phyloP scores from a whole-genome alignment of 2,113 vertebrate species.

The Ceuthmochares aereus region DNA sequence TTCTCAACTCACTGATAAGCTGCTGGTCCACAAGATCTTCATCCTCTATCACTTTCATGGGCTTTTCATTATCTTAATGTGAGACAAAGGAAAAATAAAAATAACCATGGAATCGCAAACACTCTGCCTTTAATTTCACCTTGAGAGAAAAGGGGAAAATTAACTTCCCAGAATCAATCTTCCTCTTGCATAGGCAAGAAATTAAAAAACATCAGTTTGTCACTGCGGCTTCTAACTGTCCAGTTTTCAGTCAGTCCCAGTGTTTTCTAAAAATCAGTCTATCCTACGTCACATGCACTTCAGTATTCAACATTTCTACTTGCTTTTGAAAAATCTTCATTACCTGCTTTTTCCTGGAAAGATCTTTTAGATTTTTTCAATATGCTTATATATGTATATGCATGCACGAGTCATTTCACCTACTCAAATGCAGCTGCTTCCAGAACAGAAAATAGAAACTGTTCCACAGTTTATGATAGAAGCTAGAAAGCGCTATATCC shows the following conservation, averaged over 20 bases:
- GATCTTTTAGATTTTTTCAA: neutral
- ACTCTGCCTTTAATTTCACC: neutral
- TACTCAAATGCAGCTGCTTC: neutral
- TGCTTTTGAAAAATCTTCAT: neutral
- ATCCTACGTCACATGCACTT: neutral
- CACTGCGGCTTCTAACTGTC: neutral
- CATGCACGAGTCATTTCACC: neutral
- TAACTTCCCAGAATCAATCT: neutral
- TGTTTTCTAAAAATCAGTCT: neutral
- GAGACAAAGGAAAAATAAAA: slow-evolving; percentile 44
- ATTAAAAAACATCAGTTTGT: neutral
- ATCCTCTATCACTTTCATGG: slow-evolving; percentile 92
- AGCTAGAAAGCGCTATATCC: neutral
- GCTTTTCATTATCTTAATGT: slow-evolving; percentile 91
- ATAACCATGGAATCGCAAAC: neutral
- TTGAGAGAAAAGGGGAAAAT: neutral
- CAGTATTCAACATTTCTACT: neutral
- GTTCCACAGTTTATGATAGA: neutral
- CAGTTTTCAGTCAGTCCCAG: neutral
- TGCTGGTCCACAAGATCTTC: slow-evolving; percentile 93
- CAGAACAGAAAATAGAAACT: neutral
- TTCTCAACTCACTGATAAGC: slow-evolving; percentile 92
- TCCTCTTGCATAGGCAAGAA: neutral
- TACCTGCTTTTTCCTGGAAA: neutral
- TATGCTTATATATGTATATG: neutral